Base-by-base conservation (phyloP, 2,888 invertebrate genomes). In the Diachrysia chrysitis region DNA sequence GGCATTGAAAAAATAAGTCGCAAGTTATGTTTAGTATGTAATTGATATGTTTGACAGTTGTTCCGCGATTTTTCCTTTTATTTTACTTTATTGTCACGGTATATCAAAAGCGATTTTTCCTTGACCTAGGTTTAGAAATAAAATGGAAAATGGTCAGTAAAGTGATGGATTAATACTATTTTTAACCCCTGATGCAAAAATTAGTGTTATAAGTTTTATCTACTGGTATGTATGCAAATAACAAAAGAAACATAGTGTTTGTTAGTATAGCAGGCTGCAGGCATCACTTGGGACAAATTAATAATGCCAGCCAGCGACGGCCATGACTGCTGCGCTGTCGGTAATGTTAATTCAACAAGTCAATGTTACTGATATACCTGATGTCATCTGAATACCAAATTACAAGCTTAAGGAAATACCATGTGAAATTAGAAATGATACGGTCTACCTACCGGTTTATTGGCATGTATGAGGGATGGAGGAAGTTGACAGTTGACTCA, bases 281-380 rank as follows among this genome's bases (percentile, higher is more conserved):
- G 25, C 35, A 46, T 64, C 42, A 55, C 7, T 17, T 17, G 4
- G n/a, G 46, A 63, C 58, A 29, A 51, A 68, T 67, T 66, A 56
- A 71, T 59, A 71, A 82, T 83, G 79, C 80, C 37, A 78, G 61
- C 63, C 69, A 76, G 37, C 63, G 60, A 37, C 76, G 87, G 64
- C 87, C 85, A 51, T 87, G 87, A 78, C 69, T 66, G 78, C 70
- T 66, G 63, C 75, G 71, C 76, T 14, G 86, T 76, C 62, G 56
- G 83, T 81, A 84, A 88, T 88, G 83, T 81, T 86, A 88, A 88
- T 87, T 80, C 68, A 69, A 74, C 72, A 69, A 59, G 63, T 84
- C 88, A 88, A 88, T 88, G 88, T 75, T 86, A 78, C 83, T 65
- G 83, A 76, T 85, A 81, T 75, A 63, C 72, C 66, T 72, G 68